Evolutionary conservation across 2,888 invertebrate species (phyloP).

Genomic region (Phortica okadai): DNA sequence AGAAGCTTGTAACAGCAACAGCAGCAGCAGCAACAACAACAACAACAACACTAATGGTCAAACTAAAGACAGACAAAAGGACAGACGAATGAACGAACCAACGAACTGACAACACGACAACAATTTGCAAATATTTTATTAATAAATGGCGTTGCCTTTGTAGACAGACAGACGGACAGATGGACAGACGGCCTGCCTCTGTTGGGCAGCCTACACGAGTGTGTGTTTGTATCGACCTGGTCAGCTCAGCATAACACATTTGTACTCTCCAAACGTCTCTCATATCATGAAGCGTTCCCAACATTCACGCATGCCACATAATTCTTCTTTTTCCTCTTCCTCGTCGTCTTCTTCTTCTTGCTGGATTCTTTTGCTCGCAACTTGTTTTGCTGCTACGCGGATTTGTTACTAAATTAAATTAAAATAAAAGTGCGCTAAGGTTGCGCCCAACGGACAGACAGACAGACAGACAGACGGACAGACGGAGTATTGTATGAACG

Average conservation of each 20-base stretch:
- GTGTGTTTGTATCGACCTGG: neutral
- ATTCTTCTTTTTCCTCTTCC: neutral
- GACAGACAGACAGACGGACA: neutral
- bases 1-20: conserved; percentile 10
- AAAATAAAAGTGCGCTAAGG: conserved; percentile 59
- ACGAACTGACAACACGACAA: conserved; percentile 53
- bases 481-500: too few relatives aligned
- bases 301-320: neutral
- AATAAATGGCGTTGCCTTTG: conserved; percentile 65
- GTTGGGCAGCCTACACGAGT: neutral
- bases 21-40: conserved; percentile 10
- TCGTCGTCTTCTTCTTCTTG: neutral
- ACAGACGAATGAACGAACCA: conserved; percentile 32
- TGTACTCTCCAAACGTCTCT: neutral
- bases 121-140: conserved; percentile 72
- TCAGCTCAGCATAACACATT: too few relatives aligned
- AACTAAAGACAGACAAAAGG: conserved; percentile 21
- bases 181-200: neutral
- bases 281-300: neutral
- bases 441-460: conserved; percentile 46
- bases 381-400: conserved; percentile 31
- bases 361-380: conserved; percentile 11
- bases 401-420: conserved; percentile 63
- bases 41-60: conserved; percentile 45
- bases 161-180: neutral